phyloP scores from a whole-genome alignment of 2,113 vertebrate genomes.

The Dromas ardeola region DNA sequence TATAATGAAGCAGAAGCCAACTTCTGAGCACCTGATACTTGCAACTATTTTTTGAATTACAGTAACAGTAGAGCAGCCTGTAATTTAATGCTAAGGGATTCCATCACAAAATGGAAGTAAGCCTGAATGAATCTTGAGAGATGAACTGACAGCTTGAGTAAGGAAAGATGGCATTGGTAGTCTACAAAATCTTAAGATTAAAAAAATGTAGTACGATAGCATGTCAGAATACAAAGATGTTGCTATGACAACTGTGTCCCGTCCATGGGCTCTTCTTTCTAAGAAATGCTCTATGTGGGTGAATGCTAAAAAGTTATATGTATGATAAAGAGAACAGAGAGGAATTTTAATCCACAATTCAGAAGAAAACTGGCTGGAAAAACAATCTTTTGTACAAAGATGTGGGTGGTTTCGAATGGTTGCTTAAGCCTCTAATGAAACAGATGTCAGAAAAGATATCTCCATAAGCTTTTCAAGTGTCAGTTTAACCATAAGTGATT shows the following conservation, averaged over 20 bases:
- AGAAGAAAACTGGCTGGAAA: background rate
- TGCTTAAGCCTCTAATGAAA: background rate
- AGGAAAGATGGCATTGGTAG: constrained; percentile 18
- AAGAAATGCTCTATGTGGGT: background rate
- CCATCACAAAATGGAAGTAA: constrained; percentile 11
- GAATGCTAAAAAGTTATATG: background rate
- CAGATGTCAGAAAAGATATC: constrained; percentile 1
- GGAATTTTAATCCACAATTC: background rate
- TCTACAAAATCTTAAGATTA: background rate
- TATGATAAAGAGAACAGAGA: background rate
- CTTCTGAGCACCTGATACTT: background rate
- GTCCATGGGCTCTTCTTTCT: background rate
- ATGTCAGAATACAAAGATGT: constrained; percentile 26
- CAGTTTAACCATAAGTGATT: background rate
- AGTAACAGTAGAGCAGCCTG: background rate
- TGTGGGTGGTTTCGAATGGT: background rate
- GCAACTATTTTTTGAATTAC: background rate
- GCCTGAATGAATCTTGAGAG: background rate
- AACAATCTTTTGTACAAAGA: background rate
- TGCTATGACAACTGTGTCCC: constrained; percentile 39
- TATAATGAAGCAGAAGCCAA: background rate
- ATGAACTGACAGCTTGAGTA: constrained; percentile 37
- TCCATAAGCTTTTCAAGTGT: background rate
- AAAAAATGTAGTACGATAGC: constrained; percentile 12
- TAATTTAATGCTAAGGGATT: background rate